Evolutionary conservation across 2,888 invertebrate genomes (phyloP).

Genomic region (Thelaira solivaga): DNA sequence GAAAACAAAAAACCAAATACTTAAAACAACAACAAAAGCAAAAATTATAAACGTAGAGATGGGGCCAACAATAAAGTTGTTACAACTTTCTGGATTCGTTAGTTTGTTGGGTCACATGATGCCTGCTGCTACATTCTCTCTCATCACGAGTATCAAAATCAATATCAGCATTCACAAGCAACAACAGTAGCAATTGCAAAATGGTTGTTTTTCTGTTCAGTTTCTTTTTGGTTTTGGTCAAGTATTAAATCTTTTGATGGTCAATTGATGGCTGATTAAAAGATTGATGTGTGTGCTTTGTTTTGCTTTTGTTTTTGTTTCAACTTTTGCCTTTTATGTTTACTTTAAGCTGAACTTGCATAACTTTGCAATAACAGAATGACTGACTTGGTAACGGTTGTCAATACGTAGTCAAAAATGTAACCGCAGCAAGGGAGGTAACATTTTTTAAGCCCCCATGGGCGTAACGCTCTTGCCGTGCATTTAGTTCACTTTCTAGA

Average conservation of each 20-base stretch:
- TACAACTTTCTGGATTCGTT: neutral
- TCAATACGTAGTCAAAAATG: no score
- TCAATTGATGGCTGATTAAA: neutral
- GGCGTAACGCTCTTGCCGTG: no score
- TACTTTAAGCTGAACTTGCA: no score
- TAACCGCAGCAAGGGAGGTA: no score
- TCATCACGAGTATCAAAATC: neutral
- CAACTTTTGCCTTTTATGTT: no score
- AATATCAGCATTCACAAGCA: neutral
- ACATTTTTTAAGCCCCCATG: no score
- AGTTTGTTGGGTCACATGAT: neutral
- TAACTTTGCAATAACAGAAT: no score
- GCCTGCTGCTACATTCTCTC: neutral
- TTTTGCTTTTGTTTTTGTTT: neutral
- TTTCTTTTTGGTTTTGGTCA: no score
- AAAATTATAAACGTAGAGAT: neutral
- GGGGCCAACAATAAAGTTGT: conserved; percentile 5
- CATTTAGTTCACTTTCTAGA: no score
- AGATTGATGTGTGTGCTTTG: neutral
- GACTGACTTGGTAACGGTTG: no score
- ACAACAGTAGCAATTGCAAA: neutral
- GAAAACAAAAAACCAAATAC: neutral
- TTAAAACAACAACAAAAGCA: neutral
- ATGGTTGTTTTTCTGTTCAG: no score
- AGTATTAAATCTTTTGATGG: conserved; percentile 28